These are phyloP conservation scores for Eilema depressum DNA, from an alignment of 2,888 invertebrate genomes.

Conservation along the genomic window DNA sequence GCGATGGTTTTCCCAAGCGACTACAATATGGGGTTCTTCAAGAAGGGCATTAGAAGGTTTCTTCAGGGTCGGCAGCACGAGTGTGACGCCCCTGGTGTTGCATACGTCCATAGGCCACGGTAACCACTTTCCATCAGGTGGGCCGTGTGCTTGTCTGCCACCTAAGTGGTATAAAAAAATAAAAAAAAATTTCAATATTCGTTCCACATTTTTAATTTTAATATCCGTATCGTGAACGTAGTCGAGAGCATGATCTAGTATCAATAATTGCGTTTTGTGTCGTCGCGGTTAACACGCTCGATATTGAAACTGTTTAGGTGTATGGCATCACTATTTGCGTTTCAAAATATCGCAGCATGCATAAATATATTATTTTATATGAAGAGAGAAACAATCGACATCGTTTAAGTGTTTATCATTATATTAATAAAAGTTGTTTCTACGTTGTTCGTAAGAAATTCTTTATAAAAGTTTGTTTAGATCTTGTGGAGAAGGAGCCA, in stretches of 20 bases:
- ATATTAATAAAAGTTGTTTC: conserved; percentile 3
- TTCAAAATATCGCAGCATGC: conserved; percentile 11
- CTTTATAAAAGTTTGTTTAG: background rate
- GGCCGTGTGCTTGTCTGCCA: too few species aligned
- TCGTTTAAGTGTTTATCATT: conserved; percentile 7
- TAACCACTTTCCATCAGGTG: too few species aligned
- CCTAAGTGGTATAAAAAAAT: too few species aligned
- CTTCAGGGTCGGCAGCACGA: too few species aligned
- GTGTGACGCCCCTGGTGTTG: too few species aligned
- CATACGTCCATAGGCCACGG: too few species aligned
- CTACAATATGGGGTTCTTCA: too few species aligned
- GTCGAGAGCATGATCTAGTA: background rate
- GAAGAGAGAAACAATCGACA: conserved; percentile 7
- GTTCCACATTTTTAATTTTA: background rate
- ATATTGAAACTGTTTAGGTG: background rate
- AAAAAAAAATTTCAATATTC: background rate
- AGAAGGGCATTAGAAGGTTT: too few species aligned
- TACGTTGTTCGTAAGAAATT: conserved; percentile 2
- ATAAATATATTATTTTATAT: conserved; percentile 15
- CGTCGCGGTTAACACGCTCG: background rate
- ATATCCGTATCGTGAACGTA: background rate
- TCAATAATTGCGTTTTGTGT: background rate
- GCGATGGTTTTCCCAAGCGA: too few species aligned
- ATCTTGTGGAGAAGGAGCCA: background rate
- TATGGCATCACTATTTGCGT: conserved; percentile 29